Evolutionary conservation across 2,113 vertebrate species (phyloP).

Genomic region (Heterotilapia buettikoferi): DNA sequence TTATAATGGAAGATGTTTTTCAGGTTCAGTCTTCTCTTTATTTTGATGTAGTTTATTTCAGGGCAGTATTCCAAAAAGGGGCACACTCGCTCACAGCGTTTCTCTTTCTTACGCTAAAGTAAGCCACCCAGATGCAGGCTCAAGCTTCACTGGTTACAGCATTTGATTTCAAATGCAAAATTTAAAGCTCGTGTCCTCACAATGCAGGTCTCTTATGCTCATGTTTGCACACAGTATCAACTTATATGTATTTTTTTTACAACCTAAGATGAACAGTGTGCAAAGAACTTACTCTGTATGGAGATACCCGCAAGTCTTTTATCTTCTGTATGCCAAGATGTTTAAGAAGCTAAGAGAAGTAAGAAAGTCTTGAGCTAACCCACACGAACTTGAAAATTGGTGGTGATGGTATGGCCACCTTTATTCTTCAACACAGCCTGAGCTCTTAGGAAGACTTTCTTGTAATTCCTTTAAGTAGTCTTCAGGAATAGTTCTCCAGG

Average conservation of each 20-base stretch:
- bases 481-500: not conserved
- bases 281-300: not conserved
- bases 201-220: not conserved
- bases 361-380: not conserved
- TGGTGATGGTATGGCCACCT: not conserved
- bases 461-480: not conserved
- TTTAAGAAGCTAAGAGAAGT: not conserved
- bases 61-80: not conserved
- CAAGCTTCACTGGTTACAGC: not conserved
- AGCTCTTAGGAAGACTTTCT: not conserved
- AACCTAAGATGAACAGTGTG: accelerated
- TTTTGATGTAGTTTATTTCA: not conserved
- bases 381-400: not conserved
- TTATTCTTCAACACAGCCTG: not conserved
- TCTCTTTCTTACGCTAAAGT: not conserved
- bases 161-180: not conserved
- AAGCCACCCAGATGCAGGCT: not conserved
- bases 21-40: not conserved
- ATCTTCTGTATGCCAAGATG: not conserved
- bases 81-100: not conserved
- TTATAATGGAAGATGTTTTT: not conserved
- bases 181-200: not conserved
- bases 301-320: not conserved
- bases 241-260: not conserved
- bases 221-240: not conserved